phyloP scores from a whole-genome alignment of 2,113 vertebrate species.

The Engystomops pustulosus region DNA sequence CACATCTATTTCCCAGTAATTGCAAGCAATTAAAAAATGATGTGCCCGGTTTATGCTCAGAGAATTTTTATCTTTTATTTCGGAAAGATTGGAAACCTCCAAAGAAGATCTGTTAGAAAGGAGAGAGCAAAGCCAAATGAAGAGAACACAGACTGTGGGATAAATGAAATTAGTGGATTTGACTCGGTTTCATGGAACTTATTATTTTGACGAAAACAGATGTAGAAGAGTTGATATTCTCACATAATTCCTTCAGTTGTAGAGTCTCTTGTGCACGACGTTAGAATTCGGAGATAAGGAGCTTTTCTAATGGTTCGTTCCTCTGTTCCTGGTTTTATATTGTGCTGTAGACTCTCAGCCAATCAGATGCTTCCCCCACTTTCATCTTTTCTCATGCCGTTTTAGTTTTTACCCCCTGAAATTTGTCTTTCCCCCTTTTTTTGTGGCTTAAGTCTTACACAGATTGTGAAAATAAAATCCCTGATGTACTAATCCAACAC shows the following conservation, averaged over 20 bases:
- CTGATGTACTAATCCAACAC: too few relatives aligned
- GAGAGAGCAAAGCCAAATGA: background rate
- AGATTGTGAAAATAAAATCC: too few relatives aligned
- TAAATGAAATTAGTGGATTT: slow-evolving; percentile 22
- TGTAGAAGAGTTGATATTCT: background rate
- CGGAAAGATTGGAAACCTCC: slow-evolving; percentile 26
- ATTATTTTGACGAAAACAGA: background rate
- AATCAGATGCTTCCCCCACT: too few relatives aligned
- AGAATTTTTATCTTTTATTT: slow-evolving; percentile 44
- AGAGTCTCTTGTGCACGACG: background rate
- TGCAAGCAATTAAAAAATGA: slow-evolving; percentile 48
- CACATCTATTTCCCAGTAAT: slow-evolving; percentile 50
- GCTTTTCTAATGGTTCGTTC: background rate
- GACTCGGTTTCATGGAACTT: background rate
- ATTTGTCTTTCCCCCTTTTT: too few relatives aligned
- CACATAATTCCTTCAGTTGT: background rate
- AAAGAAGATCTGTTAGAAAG: slow-evolving; percentile 9
- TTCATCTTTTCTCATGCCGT: too few relatives aligned
- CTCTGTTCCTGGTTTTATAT: background rate
- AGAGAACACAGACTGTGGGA: background rate
- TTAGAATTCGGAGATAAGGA: background rate
- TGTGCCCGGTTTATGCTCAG: slow-evolving; percentile 33
- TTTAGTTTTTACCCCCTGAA: too few relatives aligned
- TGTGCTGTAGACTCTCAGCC: too few relatives aligned
- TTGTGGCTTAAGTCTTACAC: too few relatives aligned